Evolutionary conservation across 2,888 invertebrate species (phyloP).

Genomic region (Gandaritis pyraliata): DNA sequence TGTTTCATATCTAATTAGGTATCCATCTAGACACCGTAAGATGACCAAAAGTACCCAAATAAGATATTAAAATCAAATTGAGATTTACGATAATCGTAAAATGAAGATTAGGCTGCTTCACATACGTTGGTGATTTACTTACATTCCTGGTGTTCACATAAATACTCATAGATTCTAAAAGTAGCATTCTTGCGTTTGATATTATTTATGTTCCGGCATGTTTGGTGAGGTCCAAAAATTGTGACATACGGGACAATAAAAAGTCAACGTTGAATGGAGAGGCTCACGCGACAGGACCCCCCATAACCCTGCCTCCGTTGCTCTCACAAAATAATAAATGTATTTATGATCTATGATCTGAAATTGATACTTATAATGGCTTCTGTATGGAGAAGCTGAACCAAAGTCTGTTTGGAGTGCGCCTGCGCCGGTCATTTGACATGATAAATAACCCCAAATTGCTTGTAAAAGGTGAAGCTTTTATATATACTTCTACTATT

Average conservation of each 20-base stretch:
- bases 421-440: slow-evolving; percentile 54
- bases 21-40: slow-evolving; percentile 45
- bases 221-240: slow-evolving; percentile 71
- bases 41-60: slow-evolving; percentile 64
- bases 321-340: slow-evolving; percentile 69
- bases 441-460: slow-evolving; percentile 82
- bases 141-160: slow-evolving; percentile 65
- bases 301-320: slow-evolving; percentile 65
- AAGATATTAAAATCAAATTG: slow-evolving; percentile 80
- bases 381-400: slow-evolving; percentile 82
- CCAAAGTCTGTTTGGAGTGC: slow-evolving; percentile 65
- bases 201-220: slow-evolving; percentile 69
- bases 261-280: slow-evolving; percentile 72
- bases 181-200: slow-evolving; percentile 66
- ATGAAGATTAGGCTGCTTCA: slow-evolving; percentile 72
- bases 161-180: slow-evolving; percentile 65
- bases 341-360: slow-evolving; percentile 84
- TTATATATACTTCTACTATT: slow-evolving; percentile 72
- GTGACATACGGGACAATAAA: slow-evolving; percentile 78
- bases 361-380: slow-evolving; percentile 84
- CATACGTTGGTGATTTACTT: slow-evolving; percentile 70
- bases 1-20: too few species aligned
- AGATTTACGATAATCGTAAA: slow-evolving; percentile 80
- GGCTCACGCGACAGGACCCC: slow-evolving; percentile 73
- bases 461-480: slow-evolving; percentile 80